These are phyloP conservation scores for Actinemys pallida DNA, from an alignment of 2,113 vertebrate species.

Conservation along the genomic window DNA sequence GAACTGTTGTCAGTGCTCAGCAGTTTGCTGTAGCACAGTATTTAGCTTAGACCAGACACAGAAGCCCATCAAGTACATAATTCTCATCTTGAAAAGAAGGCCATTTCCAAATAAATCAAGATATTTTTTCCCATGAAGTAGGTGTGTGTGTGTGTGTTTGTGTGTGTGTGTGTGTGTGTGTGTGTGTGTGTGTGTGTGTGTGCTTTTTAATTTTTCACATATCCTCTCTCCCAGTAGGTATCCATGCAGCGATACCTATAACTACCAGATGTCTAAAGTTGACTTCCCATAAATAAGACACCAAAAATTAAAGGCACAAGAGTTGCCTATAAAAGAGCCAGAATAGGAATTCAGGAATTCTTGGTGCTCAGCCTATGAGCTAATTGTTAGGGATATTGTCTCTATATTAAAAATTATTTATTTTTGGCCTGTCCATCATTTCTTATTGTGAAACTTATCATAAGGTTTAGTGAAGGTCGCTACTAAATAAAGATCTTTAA, in stretches of 20 bases:
- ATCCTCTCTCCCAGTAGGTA: background rate
- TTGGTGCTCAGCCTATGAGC: constrained; percentile 6
- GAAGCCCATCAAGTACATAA: background rate
- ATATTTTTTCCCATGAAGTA: background rate
- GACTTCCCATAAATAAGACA: background rate
- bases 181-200: background rate
- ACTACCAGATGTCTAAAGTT: background rate
- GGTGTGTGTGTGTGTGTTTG: background rate
- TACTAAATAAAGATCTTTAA: constrained; percentile 1
- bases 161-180: background rate
- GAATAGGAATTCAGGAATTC: constrained; percentile 1
- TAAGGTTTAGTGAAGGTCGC: background rate
- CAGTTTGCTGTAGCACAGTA: background rate
- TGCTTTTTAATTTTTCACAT: background rate
- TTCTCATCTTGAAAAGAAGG: background rate
- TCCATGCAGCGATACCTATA: background rate
- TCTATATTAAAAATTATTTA: background rate
- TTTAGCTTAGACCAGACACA: background rate
- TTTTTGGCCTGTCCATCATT: background rate
- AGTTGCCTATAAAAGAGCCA: background rate
- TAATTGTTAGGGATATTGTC: background rate
- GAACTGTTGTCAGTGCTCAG: background rate
- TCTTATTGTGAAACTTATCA: background rate
- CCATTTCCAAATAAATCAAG: background rate
- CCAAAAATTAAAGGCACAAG: background rate